Evolutionary conservation across 2,797 vertebrate species (phyloP), one percentile per base, ranked within the genome.

Genomic region (Microctenopoma stevenorrisi): DNA sequence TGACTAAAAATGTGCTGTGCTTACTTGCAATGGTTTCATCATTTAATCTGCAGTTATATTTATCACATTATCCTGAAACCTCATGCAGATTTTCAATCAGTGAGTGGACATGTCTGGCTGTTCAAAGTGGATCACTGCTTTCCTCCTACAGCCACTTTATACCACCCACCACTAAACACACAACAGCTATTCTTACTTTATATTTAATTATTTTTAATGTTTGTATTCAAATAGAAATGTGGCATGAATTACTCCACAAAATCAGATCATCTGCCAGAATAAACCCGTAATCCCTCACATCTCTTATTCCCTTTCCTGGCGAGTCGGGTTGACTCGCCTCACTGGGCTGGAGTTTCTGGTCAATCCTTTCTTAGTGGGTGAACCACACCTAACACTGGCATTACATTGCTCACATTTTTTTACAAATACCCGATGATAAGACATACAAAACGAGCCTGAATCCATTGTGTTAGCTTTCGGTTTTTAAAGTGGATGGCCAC

Each of bases 91-190:
- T 55, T 55, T 13, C n/a, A 54, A 54, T 54, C 10, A 55, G 53
- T 16, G 43, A 44, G 15, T 44, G 43, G 44, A 46, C n/a, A 8
- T 46, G 44, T 18, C n/a, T 46, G 15, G n/a, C 52, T 37, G 52
- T 54, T 52, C 16, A n/a, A 1, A 33, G 50, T 16, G 26, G 28
- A 52, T 50, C 48, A 16, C 40, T 37, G 38, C 48, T 72, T 55
- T 42, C 44, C 55, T 65, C 42, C 49, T 43, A 42, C 28, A n/a
- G 16, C 35, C n/a, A 72, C 50, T 60, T 46, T 51, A 13, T 7
- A 38, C 55, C 30, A 59, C 56, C 50, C 54, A 68, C 57, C 37
- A 54, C 62, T 26, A 40, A 56, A 56, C 11, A 40, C 52, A 8
- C 22, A 57, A 42, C 51, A n/a, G 13, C 59, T 61, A 52, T 38